phyloP scores from a whole-genome alignment of 2,888 invertebrate species.

The Drosophila atripex region DNA sequence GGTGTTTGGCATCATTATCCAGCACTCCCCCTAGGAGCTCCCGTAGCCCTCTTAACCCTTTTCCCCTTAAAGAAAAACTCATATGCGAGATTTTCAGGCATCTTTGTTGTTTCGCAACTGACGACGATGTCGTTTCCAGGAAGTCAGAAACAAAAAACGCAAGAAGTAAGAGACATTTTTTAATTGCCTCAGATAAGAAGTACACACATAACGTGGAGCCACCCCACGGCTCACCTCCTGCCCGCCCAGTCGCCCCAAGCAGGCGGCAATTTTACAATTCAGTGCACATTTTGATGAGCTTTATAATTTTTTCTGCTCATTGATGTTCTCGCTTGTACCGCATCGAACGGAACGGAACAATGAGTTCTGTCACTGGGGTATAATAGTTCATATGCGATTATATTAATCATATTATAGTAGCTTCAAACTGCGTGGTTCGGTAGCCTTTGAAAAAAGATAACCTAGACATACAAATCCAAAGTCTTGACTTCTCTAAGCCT shows the following conservation, averaged over 20 bases:
- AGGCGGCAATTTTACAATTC: conserved; percentile 79
- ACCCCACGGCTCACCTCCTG: neutral
- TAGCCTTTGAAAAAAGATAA: too few species aligned
- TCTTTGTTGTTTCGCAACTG: conserved; percentile 29
- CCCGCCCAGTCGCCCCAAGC: conserved; percentile 5
- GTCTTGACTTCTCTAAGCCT: too few species aligned
- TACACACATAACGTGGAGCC: conserved; percentile 60
- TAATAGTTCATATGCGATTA: too few species aligned
- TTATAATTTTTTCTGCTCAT: conserved; percentile 75
- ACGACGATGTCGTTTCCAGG: conserved; percentile 15
- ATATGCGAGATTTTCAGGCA: conserved; percentile 23
- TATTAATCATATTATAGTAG: too few species aligned
- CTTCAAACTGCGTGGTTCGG: too few species aligned
- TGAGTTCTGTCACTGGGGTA: too few species aligned
- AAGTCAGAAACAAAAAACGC: conserved; percentile 52
- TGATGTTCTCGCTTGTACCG: conserved; percentile 57
- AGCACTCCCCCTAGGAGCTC: neutral
- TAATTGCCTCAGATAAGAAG: conserved; percentile 82
- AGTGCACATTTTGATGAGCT: conserved; percentile 78
- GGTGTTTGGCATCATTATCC: neutral
- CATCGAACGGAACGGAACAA: too few species aligned
- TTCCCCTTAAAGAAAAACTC: conserved; percentile 7
- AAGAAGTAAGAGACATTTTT: conserved; percentile 64
- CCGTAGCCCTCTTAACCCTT: too few species aligned
- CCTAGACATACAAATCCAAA: too few species aligned